phyloP scores from a whole-genome alignment of 2,797 vertebrate genomes.

The Bradypodion pumilum region DNA sequence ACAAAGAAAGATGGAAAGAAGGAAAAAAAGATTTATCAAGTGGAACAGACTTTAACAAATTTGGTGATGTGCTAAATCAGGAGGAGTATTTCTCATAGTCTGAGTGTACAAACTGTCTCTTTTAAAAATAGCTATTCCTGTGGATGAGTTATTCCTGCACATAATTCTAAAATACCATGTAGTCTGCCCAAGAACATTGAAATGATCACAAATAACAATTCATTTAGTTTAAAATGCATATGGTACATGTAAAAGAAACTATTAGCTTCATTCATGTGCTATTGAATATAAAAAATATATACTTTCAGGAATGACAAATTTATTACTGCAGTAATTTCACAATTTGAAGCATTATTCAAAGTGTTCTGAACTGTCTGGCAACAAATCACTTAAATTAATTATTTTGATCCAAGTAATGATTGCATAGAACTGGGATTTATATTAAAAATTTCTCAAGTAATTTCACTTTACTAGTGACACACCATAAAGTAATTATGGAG shows the following conservation, averaged over 20 bases:
- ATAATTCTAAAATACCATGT: background rate
- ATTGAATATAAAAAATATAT: slow-evolving; percentile 27
- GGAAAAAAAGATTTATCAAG: slow-evolving; percentile 18
- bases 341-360: slow-evolving; percentile 41
- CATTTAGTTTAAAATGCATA: background rate
- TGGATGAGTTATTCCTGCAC: background rate
- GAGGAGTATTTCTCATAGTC: background rate
- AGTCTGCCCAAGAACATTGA: background rate
- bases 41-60: background rate
- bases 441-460: slow-evolving; percentile 36
- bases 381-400: slow-evolving; percentile 39
- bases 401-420: slow-evolving; percentile 43
- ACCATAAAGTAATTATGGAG: slow-evolving; percentile 44
- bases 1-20: no score
- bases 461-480: slow-evolving; percentile 47
- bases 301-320: background rate
- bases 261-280: slow-evolving; percentile 3
- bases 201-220: background rate
- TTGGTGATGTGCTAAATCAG: background rate
- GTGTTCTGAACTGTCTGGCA: slow-evolving; percentile 20
- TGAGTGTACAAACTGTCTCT: background rate
- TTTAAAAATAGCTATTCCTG: background rate
- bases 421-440: slow-evolving; percentile 34
- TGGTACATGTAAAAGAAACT: background rate
- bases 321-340: background rate